phyloP scores from a whole-genome alignment of 1,140 invertebrate species.

The Euborellia annulipes region DNA sequence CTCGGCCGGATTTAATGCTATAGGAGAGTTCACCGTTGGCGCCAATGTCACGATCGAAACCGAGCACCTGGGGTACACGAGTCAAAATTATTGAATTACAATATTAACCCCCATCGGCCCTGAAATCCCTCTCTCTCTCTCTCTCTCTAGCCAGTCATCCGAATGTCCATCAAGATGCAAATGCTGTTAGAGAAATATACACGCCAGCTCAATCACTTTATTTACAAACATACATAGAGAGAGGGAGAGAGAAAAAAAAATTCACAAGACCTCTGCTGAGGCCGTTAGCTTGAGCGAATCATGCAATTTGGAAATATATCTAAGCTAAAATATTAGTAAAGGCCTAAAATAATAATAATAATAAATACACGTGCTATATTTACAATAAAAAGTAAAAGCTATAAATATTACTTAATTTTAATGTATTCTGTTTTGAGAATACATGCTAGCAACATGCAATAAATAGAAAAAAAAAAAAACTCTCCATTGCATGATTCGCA shows the following conservation, averaged over 20 bases:
- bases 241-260: background rate
- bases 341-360: too few relatives aligned
- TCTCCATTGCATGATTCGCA: too few relatives aligned
- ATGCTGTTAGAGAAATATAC: background rate
- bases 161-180: constrained; percentile 1
- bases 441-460: too few relatives aligned
- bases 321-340: too few relatives aligned
- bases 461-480: too few relatives aligned
- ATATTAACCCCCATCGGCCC: background rate
- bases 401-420: too few relatives aligned
- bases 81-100: constrained; percentile 2
- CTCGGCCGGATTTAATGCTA: constrained; percentile 57
- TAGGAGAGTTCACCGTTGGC: constrained; percentile 67
- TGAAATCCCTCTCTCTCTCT: background rate
- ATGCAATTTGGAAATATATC: too few relatives aligned
- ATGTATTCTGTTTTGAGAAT: too few relatives aligned
- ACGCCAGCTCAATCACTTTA: background rate
- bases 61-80: constrained; percentile 49
- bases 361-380: too few relatives aligned
- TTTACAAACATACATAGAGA: background rate
- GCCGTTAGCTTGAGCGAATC: too few relatives aligned
- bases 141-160: background rate
- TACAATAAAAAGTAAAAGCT: too few relatives aligned
- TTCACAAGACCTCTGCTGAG: too few relatives aligned
- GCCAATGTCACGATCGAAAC: constrained; percentile 67